A percentile compares a stretch with the other conserved stretches of the same genome.
These are phyloP conservation scores for Rhimphoctona megacephalus DNA, from an alignment of 2,888 invertebrate genomes.

Conservation along the genomic window DNA sequence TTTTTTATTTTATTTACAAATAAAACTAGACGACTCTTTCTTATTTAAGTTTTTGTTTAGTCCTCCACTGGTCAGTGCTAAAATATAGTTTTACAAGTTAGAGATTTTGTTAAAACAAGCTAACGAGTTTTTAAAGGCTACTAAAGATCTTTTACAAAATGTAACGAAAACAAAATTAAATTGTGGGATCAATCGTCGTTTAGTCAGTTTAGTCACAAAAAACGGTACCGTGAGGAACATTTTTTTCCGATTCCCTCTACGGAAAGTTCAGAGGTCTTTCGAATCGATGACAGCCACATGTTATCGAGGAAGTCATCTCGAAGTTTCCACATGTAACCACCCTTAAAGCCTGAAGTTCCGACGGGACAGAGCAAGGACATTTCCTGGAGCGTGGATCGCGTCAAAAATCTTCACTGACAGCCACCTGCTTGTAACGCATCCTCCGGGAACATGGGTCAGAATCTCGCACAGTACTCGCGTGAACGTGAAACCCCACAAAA, in stretches of 20 bases:
- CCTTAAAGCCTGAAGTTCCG: constrained; percentile 24
- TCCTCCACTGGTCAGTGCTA: not conserved
- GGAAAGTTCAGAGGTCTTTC: constrained; percentile 35
- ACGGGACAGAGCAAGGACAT: constrained; percentile 56
- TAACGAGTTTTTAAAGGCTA: not conserved
- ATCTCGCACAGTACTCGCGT: constrained; percentile 29
- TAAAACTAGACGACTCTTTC: too few species aligned
- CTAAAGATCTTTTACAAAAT: not conserved
- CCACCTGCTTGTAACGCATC: constrained; percentile 77
- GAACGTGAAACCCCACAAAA: constrained; percentile 72
- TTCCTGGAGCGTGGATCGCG: constrained; percentile 77
- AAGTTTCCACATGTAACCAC: constrained; percentile 47
- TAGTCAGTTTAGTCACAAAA: constrained; percentile 28
- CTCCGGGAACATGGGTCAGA: constrained; percentile 67
- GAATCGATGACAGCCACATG: constrained; percentile 74
- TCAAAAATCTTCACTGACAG: constrained; percentile 73
- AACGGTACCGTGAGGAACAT: constrained; percentile 6
- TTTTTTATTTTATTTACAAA: not conserved
- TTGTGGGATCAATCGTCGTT: constrained; percentile 13
- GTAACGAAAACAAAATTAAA: not conserved
- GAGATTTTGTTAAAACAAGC: not conserved
- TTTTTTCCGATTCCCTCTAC: constrained; percentile 26
- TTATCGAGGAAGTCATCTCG: constrained; percentile 74
- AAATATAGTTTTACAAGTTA: not conserved
- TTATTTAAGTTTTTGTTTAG: not conserved